These are phyloP conservation scores for Apotomis betuletana DNA, from an alignment of 2,888 invertebrate species.

Conservation along the genomic window DNA sequence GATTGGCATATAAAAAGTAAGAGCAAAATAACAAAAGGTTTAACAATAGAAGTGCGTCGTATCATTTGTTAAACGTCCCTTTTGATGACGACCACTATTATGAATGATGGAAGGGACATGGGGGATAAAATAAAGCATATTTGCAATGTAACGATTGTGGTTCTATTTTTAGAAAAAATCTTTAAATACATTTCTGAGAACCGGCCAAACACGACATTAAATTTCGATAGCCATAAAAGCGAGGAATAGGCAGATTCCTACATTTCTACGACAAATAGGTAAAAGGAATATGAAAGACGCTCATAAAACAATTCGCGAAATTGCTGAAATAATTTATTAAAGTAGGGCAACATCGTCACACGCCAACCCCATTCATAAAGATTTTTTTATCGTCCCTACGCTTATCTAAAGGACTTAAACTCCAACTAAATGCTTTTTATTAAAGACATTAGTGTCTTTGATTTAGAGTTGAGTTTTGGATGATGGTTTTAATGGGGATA, in stretches of 20 bases:
- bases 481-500: conserved; percentile 36
- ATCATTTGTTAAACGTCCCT: conserved; percentile 83
- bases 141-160: conserved; percentile 51
- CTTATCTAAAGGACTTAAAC: conserved; percentile 44
- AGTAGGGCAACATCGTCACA: conserved; percentile 69
- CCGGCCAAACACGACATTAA: not conserved
- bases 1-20: conserved; percentile 55
- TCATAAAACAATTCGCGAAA: conserved; percentile 72
- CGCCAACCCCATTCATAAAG: conserved; percentile 74
- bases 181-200: conserved; percentile 10
- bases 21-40: conserved; percentile 78
- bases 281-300: conserved; percentile 48
- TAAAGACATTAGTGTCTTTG: conserved; percentile 31
- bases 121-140: conserved; percentile 62
- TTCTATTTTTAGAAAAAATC: conserved; percentile 19
- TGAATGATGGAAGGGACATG: conserved; percentile 74
- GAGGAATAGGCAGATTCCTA: conserved; percentile 6
- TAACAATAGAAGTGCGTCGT: conserved; percentile 79
- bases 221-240: not conserved
- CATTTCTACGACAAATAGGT: conserved; percentile 39
- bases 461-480: conserved; percentile 46
- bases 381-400: conserved; percentile 61
- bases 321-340: conserved; percentile 72
- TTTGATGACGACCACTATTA: conserved; percentile 80
- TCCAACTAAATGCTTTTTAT: conserved; percentile 22